Percentiles rank a stretch among this genome's conserved stretches.
Evolutionary conservation across 2,113 vertebrate genomes (phyloP).

Genomic region (Cynoglossus semilaevis): DNA sequence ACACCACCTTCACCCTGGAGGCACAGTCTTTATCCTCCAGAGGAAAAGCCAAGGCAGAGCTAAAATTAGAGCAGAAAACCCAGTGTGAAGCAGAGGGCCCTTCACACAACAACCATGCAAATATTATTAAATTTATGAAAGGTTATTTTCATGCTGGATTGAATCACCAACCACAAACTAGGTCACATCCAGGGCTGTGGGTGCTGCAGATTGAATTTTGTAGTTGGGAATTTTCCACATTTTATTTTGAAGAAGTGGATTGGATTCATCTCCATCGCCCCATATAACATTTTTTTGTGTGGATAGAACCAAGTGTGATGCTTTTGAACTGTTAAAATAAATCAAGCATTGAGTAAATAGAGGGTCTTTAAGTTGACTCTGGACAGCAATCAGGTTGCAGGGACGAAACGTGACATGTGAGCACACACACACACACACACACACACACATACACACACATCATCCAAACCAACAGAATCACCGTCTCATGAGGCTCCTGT

Average conservation of each 20-base stretch:
- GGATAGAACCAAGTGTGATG: neutral
- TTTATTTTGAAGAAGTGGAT: slow-evolving; percentile 12
- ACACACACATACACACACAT: too few species aligned
- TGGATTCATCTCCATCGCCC: slow-evolving; percentile 28
- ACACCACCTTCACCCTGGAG: slow-evolving; percentile 19
- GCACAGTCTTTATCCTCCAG: slow-evolving; percentile 44
- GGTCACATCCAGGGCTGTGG: slow-evolving; percentile 7
- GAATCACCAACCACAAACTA: slow-evolving; percentile 1
- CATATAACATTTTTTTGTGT: slow-evolving; percentile 32
- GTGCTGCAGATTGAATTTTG: slow-evolving; percentile 6
- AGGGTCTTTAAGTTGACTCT: too few species aligned
- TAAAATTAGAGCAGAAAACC: slow-evolving; percentile 56
- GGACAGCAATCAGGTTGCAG: too few species aligned
- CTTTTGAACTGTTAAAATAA: too few species aligned
- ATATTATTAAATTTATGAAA: slow-evolving; percentile 14
- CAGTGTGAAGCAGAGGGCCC: slow-evolving; percentile 33
- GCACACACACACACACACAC: too few species aligned
- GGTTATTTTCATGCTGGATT: slow-evolving; percentile 30
- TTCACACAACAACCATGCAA: slow-evolving; percentile 26
- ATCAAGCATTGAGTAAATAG: too few species aligned
- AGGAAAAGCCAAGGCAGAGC: slow-evolving; percentile 31
- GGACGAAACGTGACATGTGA: too few species aligned
- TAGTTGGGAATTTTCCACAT: neutral
- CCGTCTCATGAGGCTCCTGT: slow-evolving; percentile 3
- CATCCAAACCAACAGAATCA: too few species aligned